Evolutionary conservation across 2,797 vertebrate genomes (phyloP).

Genomic region (Yasuhikotakia modesta): DNA sequence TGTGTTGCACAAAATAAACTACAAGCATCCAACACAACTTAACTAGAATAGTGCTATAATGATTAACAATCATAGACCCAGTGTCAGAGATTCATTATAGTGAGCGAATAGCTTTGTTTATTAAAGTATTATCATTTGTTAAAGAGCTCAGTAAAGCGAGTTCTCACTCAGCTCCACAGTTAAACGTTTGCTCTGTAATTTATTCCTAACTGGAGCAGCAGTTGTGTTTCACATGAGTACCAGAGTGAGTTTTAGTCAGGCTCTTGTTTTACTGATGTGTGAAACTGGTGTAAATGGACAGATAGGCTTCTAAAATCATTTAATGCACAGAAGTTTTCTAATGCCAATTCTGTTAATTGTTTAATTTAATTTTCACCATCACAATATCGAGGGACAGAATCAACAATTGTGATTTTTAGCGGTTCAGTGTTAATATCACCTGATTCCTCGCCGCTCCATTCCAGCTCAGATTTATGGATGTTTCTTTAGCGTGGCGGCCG

Average conservation of each 20-base stretch:
- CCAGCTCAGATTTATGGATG: slow-evolving; percentile 28
- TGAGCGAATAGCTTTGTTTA: background rate
- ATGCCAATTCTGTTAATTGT: background rate
- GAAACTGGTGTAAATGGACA: too few species aligned
- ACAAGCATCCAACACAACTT: background rate
- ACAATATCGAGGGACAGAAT: background rate
- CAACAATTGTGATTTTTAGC: slow-evolving; percentile 11
- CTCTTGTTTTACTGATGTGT: too few species aligned
- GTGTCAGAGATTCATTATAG: background rate
- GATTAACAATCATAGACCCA: background rate
- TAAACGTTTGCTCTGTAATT: background rate
- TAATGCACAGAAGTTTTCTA: background rate
- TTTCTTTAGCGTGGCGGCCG: slow-evolving; percentile 35
- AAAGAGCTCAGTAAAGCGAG: background rate
- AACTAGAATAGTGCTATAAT: background rate
- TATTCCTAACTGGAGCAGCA: background rate
- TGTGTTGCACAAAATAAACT: background rate
- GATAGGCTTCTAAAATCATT: too few species aligned
- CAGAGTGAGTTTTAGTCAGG: too few species aligned
- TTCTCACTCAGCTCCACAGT: background rate
- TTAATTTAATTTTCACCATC: background rate
- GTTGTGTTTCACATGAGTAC: background rate
- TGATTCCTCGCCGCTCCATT: slow-evolving; percentile 2
- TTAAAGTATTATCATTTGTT: background rate
- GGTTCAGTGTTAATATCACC: slow-evolving; percentile 12